Conservation (phyloP, 2,888 invertebrate species). For the Oscheius sp. region DNA sequence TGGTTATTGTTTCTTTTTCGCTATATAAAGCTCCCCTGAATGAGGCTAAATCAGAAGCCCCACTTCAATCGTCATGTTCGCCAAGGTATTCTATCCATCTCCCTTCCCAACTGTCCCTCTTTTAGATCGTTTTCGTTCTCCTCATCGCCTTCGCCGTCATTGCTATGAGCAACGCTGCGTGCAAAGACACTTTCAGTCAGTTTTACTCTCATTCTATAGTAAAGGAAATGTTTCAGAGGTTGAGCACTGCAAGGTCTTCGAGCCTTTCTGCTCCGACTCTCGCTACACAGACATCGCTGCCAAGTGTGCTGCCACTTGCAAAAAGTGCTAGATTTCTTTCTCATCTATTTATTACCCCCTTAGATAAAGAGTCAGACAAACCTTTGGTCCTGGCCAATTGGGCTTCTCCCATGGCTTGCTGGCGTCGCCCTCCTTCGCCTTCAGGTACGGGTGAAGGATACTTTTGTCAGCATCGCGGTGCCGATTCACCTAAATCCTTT, state of each 20-base stretch:
- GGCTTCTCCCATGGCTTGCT: slow-evolving; percentile 74
- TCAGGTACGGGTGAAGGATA: slow-evolving; percentile 66
- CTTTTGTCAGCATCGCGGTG: slow-evolving; percentile 71
- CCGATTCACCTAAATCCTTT: slow-evolving; percentile 39
- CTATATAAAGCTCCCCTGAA: not conserved
- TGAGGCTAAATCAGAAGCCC: not conserved
- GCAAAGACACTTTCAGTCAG: slow-evolving; percentile 13
- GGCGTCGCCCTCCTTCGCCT: slow-evolving; percentile 71
- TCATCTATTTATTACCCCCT: slow-evolving; percentile 2
- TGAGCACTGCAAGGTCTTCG: slow-evolving; percentile 31
- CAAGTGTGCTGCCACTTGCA: slow-evolving; percentile 33
- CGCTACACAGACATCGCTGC: slow-evolving; percentile 18
- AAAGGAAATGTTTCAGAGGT: slow-evolving; percentile 7
- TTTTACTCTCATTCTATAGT: not conserved
- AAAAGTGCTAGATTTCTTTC: not conserved
- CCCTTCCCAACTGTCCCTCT: not conserved
- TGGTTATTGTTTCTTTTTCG: not conserved
- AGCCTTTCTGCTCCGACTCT: slow-evolving; percentile 26
- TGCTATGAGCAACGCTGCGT: slow-evolving; percentile 18
- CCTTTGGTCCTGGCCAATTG: slow-evolving; percentile 69
- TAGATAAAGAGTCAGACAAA: slow-evolving; percentile 19
- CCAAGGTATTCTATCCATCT: not conserved
- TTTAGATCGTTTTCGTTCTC: slow-evolving; percentile 11
- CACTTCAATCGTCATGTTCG: slow-evolving; percentile 3
- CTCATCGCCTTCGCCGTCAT: slow-evolving; percentile 16